Evolutionary conservation across 1,140 invertebrate species (phyloP), one percentile per base, ranked within the genome.

Genomic region (Neodiprion lecontei): DNA sequence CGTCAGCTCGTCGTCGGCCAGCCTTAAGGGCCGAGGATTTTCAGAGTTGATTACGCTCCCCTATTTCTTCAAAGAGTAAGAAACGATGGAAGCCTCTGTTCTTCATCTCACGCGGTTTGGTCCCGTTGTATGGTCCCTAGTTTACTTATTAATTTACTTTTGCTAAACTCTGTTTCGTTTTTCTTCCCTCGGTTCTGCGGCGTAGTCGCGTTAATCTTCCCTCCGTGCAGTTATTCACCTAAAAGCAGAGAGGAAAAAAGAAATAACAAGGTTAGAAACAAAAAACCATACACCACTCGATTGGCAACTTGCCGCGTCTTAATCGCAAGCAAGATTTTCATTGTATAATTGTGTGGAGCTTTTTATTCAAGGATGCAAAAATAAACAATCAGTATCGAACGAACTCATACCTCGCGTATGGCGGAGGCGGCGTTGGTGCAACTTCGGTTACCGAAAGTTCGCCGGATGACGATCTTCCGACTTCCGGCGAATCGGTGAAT

Each of bases 371-470:
- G 28, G 28, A 40, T 40, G 5, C 11, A 61, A 61, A 61, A 61
- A 61, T 14, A 7, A 61, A 61, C 4, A n/a, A 11, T 61, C 5
- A 61, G n/a, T 61, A 1, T 8, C 53, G n/a, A 40, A 40, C 53
- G 11, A 61, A 61, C 4, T 14, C 4, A 17, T 80, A 88, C 86
- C 86, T 88, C 11, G 85, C 86, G 67, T 88, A 88, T 12, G 87
- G 86, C 2, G 87, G 83, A 5, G 84, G 86, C 67, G 85, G 84
- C 14, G 86, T 82, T 12, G 82, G 81, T 0, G 80, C 76, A 4
- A 78, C 79, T 28, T 75, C 75, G 23, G 82, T 77, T n/a, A 80
- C 72, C 28, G 82, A 72, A 72, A 79, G 77, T 47, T 80, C 78
- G 61, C 14, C 47, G 9, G 76, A 80, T 68, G 80, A 81, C 5